Evolutionary conservation across 2,113 vertebrate species (phyloP).

Genomic region (Ochotona curzoniae): DNA sequence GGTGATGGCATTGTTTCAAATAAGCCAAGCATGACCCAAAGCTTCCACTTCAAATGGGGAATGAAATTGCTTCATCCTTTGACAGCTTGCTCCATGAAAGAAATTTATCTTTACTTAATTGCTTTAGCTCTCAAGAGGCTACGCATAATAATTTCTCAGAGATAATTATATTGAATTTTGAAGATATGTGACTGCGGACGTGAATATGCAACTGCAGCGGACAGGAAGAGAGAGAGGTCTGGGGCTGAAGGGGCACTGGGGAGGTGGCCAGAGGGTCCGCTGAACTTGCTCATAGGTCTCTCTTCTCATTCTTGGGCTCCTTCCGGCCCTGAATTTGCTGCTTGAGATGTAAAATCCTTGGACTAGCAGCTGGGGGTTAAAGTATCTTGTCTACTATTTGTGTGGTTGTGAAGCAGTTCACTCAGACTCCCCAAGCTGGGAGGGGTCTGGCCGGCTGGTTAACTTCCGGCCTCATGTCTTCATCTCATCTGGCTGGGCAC

Average conservation of each 20-base stretch:
- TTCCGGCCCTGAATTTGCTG: constrained; percentile 54
- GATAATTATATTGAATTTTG: constrained; percentile 90
- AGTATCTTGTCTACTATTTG: constrained; percentile 23
- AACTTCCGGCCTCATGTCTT: constrained; percentile 29
- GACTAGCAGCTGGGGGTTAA: constrained; percentile 33
- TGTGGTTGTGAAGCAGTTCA: constrained; percentile 32
- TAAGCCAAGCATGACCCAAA: constrained; percentile 92
- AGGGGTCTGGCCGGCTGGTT: constrained; percentile 28
- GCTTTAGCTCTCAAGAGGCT: constrained; percentile 88
- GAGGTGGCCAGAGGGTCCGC: constrained; percentile 20
- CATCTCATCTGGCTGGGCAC: constrained; percentile 66
- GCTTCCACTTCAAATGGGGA: constrained; percentile 91
- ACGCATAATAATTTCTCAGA: constrained; percentile 87
- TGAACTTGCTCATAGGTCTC: constrained; percentile 65
- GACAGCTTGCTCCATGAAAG: constrained; percentile 90
- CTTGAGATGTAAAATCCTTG: neutral
- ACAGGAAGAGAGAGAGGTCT: constrained; percentile 68
- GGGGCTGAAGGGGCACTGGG: neutral
- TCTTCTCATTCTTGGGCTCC: constrained; percentile 49
- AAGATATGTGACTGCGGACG: constrained; percentile 84
- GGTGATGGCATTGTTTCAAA: constrained; percentile 93
- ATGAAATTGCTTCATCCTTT: constrained; percentile 92
- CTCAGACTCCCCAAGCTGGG: constrained; percentile 10
- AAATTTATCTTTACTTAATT: constrained; percentile 92
- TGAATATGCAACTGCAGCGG: constrained; percentile 77